phyloP scores from a whole-genome alignment of 2,797 vertebrate species.

The Cetoscarus ocellatus region DNA sequence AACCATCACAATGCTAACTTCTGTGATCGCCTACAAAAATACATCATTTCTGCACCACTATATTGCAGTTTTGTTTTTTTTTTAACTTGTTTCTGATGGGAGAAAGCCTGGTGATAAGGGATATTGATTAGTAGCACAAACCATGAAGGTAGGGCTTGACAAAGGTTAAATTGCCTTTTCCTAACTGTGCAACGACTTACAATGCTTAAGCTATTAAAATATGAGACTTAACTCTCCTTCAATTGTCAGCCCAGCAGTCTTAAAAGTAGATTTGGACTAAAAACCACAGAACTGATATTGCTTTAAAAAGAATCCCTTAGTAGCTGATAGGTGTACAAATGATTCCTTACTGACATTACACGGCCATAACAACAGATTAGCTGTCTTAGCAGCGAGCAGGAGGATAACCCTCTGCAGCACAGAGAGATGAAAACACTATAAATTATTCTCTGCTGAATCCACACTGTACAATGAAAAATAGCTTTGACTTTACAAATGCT shows the following conservation, averaged over 20 bases:
- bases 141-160: too few species aligned
- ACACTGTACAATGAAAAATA: constrained; percentile 31
- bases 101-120: too few species aligned
- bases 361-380: constrained; percentile 16
- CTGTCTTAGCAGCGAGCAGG: constrained; percentile 1
- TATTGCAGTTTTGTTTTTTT: too few species aligned
- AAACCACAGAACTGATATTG: not conserved
- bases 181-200: too few species aligned
- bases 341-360: constrained; percentile 20
- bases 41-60: too few species aligned
- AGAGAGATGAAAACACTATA: constrained; percentile 21
- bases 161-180: too few species aligned
- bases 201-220: too few species aligned
- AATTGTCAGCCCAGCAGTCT: not conserved
- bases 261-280: constrained; percentile 18
- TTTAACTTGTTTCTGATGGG: too few species aligned
- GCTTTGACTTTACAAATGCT: constrained; percentile 28
- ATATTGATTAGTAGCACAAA: too few species aligned
- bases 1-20: too few species aligned
- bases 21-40: too few species aligned
- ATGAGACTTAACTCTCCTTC: too few species aligned
- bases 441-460: constrained; percentile 16
- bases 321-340: constrained; percentile 7
- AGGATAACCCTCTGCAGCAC: constrained; percentile 35
- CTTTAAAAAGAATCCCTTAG: constrained; percentile 1